Evolutionary conservation across 2,113 vertebrate genomes (phyloP).

Genomic region (Pandion haliaetus): DNA sequence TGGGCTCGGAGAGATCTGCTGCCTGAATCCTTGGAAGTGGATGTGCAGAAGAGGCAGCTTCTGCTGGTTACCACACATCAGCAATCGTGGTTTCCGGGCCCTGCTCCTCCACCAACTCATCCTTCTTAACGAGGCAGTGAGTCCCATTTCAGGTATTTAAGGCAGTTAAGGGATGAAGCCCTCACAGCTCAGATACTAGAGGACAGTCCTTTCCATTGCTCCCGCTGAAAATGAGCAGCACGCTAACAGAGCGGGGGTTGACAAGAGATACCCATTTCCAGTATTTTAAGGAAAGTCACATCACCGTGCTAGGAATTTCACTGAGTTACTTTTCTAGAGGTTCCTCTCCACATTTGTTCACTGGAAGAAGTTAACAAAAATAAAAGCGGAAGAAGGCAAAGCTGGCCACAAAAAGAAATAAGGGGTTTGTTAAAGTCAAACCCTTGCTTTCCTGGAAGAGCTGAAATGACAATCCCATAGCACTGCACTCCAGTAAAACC

Average conservation of each 20-base stretch:
- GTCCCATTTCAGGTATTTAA: background rate
- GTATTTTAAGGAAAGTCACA: fast-evolving
- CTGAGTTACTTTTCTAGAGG: background rate
- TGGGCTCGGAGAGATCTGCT: background rate
- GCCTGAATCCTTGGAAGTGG: background rate
- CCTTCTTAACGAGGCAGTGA: background rate
- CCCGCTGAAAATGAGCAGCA: background rate
- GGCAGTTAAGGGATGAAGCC: background rate
- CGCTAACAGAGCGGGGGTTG: fast-evolving
- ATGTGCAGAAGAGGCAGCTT: background rate
- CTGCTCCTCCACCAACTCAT: background rate
- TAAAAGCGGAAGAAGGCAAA: background rate
- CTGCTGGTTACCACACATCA: background rate
- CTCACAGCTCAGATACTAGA: background rate
- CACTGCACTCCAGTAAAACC: background rate
- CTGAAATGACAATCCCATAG: background rate
- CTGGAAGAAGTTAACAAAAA: background rate
- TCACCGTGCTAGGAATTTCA: background rate
- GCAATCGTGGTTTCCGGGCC: fast-evolving
- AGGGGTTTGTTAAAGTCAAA: background rate
- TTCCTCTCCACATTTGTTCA: background rate
- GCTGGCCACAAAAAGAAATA: background rate
- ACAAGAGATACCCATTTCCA: background rate
- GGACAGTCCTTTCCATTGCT: background rate
- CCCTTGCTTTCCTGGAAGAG: background rate